Base-by-base conservation (phyloP, 2,888 invertebrate genomes). In the Rhopalosiphum nymphaeae region DNA sequence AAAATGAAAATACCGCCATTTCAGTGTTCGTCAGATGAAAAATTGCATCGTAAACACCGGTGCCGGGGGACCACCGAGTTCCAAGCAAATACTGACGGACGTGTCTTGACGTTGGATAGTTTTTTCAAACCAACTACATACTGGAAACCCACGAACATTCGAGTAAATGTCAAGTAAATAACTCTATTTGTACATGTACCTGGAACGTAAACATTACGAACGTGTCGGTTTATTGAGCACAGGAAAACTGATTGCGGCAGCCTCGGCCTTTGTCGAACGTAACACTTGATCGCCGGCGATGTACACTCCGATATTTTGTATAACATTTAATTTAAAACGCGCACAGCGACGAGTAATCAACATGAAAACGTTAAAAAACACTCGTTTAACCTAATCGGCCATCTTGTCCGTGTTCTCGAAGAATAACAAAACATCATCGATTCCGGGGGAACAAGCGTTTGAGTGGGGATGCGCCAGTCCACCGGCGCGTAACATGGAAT, bases 351-450 rank as follows among this genome's bases (percentile, higher is more conserved):
- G 49, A 61, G 26, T 86, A 49, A 61, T 86, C 90, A 53, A 94
- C 61, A 91, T 42, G 36, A 90, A 86, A 94, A 90, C 61, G 10
- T 91, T 91, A 10, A 85, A 78, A 94, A 61, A 87, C 90, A 91
- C 86, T 94, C 29, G 85, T 61, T 91, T 94, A 87, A 94, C 91
- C 85, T 94, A 94, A 94, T 94, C 94, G 94, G 94, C 94, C 94
- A 94, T 94, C 94, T 94, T 94, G 94, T 94, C 90, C 90, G 90
- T 94, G 49, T 91, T 94, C 94, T 42, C 94, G 94, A 94, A 94
- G 94, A 94, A 94, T 94, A 94, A 94, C 94, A 94, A 94, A 94
- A 94, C 94, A 94, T 94, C 94, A 94, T 94, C 94, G 94, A 94
- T 94, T 94, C 90, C 94, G 53, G 90, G 49, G 86, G 46, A 91